phyloP scores from a whole-genome alignment of 2,888 invertebrate genomes.

The Lasioglossum leucozonium region DNA sequence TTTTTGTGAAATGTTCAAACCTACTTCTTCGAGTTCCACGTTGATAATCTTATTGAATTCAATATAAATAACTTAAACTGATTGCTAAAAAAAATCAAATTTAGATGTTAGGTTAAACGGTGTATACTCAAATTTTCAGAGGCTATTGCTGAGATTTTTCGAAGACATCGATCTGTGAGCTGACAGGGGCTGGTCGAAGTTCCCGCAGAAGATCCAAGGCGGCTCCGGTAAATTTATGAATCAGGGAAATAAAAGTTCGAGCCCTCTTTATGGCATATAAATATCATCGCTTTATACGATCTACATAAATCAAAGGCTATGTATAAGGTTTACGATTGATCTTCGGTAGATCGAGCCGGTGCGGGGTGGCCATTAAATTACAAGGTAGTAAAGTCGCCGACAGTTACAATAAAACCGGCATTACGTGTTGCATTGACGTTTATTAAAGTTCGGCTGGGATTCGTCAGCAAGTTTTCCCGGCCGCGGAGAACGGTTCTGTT shows the following conservation, averaged over 20 bases:
- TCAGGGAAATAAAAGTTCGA: slow-evolving; percentile 2
- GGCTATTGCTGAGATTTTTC: not conserved
- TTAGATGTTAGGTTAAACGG: not conserved
- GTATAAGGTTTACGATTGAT: not conserved
- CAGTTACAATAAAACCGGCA: slow-evolving; percentile 19
- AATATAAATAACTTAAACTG: too few relatives aligned
- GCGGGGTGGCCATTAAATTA: slow-evolving; percentile 5
- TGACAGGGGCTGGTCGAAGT: not conserved
- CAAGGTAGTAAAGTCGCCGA: slow-evolving; percentile 4
- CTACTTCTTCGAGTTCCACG: too few relatives aligned
- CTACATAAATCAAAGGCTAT: not conserved
- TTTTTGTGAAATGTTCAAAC: too few relatives aligned
- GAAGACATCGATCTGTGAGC: not conserved
- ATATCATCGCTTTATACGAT: not conserved
- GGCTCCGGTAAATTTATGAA: not conserved
- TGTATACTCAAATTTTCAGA: not conserved
- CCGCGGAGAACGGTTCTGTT: not conserved
- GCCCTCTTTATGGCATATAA: slow-evolving; percentile 14
- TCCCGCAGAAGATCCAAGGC: not conserved
- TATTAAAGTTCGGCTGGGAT: slow-evolving; percentile 26
- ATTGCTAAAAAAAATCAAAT: too few relatives aligned
- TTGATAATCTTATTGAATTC: too few relatives aligned
- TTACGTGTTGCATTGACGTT: slow-evolving; percentile 31
- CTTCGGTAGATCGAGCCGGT: not conserved
- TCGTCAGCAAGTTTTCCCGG: slow-evolving; percentile 22